These are phyloP conservation scores for Sphenopsis melanotis DNA, from an alignment of 2,797 vertebrate species.

Conservation along the genomic window DNA sequence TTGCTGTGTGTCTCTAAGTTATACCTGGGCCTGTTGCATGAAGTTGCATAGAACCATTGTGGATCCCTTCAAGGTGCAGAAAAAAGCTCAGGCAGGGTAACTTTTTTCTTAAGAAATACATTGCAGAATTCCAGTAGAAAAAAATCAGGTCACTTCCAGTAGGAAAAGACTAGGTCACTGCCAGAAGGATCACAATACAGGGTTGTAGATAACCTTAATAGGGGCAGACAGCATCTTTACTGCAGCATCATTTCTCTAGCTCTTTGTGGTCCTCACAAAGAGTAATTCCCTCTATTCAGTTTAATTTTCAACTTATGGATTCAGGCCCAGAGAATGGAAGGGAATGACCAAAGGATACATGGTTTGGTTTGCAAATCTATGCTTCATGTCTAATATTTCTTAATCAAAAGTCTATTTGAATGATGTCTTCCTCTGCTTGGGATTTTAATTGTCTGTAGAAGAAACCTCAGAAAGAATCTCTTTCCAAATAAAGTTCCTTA, in stretches of 20 bases:
- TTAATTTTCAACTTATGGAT: background rate
- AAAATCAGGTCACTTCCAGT: background rate
- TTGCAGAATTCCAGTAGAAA: background rate
- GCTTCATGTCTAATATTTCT: background rate
- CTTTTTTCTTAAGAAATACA: background rate
- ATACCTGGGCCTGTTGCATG: background rate
- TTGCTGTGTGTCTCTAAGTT: background rate
- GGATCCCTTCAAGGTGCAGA: background rate
- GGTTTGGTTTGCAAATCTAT: background rate
- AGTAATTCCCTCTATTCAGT: background rate
- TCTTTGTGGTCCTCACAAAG: background rate
- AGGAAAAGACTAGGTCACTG: background rate
- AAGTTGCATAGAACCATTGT: background rate
- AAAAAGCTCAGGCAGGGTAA: background rate
- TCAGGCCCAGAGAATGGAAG: background rate
- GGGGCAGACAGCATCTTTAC: background rate
- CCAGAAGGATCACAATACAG: background rate
- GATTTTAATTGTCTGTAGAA: background rate
- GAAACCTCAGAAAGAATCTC: background rate
- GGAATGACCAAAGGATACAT: background rate
- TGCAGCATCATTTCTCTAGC: background rate
- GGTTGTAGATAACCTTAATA: background rate
- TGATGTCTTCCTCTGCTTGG: background rate
- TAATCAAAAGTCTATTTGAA: background rate
- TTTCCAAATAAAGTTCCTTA: background rate